These are phyloP conservation scores for Leptinotarsa haldemani DNA, from an alignment of 2,888 invertebrate genomes.

Conservation along the genomic window DNA sequence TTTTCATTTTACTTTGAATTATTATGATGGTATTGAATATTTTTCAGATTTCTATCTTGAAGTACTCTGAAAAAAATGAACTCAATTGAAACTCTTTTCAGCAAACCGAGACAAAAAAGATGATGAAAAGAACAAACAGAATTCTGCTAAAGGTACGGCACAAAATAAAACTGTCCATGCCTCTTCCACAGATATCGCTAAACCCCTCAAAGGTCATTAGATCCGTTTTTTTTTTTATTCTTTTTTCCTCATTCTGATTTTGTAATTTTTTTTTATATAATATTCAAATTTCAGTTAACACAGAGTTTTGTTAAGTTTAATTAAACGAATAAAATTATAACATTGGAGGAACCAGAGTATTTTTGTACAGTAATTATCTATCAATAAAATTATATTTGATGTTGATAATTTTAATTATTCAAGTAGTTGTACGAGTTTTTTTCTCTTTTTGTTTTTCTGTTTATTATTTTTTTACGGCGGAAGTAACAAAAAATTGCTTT, in stretches of 20 bases:
- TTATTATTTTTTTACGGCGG: not conserved
- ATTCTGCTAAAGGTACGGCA: slow-evolving; percentile 62
- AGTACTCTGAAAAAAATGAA: slow-evolving; percentile 11
- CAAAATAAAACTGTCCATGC: slow-evolving; percentile 58
- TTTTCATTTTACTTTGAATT: not conserved
- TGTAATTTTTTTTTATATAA: slow-evolving; percentile 34
- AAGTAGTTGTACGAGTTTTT: not conserved
- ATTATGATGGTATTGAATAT: slow-evolving; percentile 5
- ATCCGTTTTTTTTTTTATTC: slow-evolving; percentile 45
- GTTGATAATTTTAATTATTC: not conserved
- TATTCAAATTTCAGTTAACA: slow-evolving; percentile 49
- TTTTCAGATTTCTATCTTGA: not conserved
- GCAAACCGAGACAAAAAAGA: slow-evolving; percentile 63
- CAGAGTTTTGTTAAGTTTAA: slow-evolving; percentile 47
- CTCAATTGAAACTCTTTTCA: slow-evolving; percentile 57
- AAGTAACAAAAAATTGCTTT: not conserved
- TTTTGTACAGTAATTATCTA: slow-evolving; percentile 31
- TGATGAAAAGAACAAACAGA: slow-evolving; percentile 62
- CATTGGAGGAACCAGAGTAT: slow-evolving; percentile 24
- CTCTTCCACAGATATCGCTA: slow-evolving; percentile 51
- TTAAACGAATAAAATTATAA: slow-evolving; percentile 32
- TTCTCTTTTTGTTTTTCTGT: not conserved
- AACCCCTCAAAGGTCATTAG: slow-evolving; percentile 54
- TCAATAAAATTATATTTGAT: slow-evolving; percentile 8
- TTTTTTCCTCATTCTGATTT: slow-evolving; percentile 39